Evolutionary conservation across 2,797 vertebrate genomes (phyloP).

Genomic region (Balearica regulorum): DNA sequence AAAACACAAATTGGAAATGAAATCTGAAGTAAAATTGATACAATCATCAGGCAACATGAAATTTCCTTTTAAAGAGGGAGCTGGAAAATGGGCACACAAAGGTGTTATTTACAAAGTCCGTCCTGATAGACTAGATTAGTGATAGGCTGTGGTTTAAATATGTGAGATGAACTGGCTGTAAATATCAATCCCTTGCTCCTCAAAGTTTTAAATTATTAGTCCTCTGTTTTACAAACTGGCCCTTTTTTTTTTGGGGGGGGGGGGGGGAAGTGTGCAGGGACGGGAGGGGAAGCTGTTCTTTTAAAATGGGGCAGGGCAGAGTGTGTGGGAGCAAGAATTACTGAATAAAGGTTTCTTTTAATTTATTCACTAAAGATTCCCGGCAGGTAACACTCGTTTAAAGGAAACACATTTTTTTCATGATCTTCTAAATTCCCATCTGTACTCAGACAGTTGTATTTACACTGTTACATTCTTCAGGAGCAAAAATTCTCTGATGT

Average conservation of each 20-base stretch:
- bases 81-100: neutral
- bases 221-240: neutral
- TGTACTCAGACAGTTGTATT: conserved; percentile 21
- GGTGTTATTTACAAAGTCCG: neutral
- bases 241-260: neutral
- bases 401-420: conserved; percentile 22
- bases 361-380: conserved; percentile 30
- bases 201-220: neutral
- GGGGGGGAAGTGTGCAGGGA: too few species aligned
- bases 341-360: conserved; percentile 13
- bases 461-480: conserved; percentile 6
- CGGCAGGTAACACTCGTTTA: conserved; percentile 41
- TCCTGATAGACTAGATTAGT: neutral
- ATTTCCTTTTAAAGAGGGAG: neutral
- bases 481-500: conserved; percentile 7
- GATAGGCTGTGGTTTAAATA: neutral
- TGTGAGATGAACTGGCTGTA: neutral
- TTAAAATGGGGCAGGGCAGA: neutral
- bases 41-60: neutral
- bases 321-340: neutral
- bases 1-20: neutral
- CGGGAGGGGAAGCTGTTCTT: neutral
- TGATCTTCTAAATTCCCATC: conserved; percentile 28
- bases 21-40: neutral
- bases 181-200: neutral